Percentiles rank a stretch among this genome's conserved stretches.
Evolutionary conservation across 2,797 vertebrate species (phyloP).

Genomic region (Sebastes hubbsi): DNA sequence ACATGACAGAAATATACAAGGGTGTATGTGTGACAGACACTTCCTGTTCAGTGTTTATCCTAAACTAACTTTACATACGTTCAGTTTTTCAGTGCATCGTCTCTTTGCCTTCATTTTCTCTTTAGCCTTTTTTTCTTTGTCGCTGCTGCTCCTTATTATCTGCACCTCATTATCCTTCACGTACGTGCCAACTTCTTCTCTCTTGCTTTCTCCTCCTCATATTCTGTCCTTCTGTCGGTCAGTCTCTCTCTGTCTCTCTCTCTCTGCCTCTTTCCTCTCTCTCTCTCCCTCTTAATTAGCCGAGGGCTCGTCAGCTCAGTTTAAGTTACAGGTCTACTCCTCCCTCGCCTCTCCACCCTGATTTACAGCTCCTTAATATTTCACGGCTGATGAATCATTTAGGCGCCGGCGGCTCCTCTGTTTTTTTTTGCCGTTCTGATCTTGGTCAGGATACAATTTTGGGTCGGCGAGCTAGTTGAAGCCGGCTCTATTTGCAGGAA

Average conservation of each 20-base stretch:
- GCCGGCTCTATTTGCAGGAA: neutral
- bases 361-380: constrained; percentile 66
- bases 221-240: neutral
- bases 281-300: constrained; percentile 42
- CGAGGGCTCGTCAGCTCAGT: constrained; percentile 45
- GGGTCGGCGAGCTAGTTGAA: neutral
- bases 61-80: neutral
- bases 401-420: constrained; percentile 25
- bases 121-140: neutral
- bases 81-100: neutral
- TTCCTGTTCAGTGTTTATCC: neutral
- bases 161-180: constrained; percentile 30
- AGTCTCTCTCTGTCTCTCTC: neutral
- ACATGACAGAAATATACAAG: neutral
- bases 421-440: constrained; percentile 6
- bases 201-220: neutral
- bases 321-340: constrained; percentile 56
- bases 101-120: neutral
- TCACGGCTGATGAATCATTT: constrained; percentile 64
- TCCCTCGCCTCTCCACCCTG: constrained; percentile 36
- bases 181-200: constrained; percentile 32
- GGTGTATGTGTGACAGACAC: neutral
- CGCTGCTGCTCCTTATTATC: neutral
- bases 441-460: neutral
- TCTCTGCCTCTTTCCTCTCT: neutral